A percentile compares a stretch with the other conserved stretches of the same genome.
These are phyloP conservation scores for Bombus superbus DNA, from an alignment of 1,140 invertebrate genomes.

Conservation along the genomic window DNA sequence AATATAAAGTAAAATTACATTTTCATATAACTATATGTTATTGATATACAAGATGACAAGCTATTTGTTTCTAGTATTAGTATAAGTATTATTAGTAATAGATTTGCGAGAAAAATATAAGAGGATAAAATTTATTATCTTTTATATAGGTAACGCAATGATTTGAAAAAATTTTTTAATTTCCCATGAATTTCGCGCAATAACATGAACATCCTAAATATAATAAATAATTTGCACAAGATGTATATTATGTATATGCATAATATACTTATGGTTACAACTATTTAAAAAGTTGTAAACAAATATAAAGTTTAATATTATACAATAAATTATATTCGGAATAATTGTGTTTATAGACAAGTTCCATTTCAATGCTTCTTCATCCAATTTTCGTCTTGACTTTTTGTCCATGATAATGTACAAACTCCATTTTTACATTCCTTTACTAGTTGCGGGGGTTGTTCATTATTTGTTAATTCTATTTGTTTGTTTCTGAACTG, in stretches of 20 bases:
- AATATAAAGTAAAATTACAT: neutral
- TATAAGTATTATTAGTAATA: neutral
- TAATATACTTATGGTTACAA: neutral
- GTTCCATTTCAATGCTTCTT: slow-evolving; percentile 25
- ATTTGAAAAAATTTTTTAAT: too few species aligned
- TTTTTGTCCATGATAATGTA: slow-evolving; percentile 75
- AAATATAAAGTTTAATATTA: slow-evolving; percentile 9
- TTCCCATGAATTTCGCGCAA: too few species aligned
- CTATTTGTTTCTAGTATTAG: neutral
- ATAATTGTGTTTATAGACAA: slow-evolving; percentile 9
- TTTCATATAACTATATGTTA: neutral
- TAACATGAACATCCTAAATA: neutral
- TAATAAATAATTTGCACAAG: neutral
- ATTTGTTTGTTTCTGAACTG: slow-evolving; percentile 61
- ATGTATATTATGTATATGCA: neutral
- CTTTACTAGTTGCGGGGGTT: slow-evolving; percentile 72
- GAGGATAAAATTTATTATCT: neutral
- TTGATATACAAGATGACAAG: neutral
- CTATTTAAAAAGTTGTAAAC: neutral
- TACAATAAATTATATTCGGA: slow-evolving; percentile 31
- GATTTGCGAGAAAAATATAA: neutral
- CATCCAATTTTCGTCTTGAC: slow-evolving; percentile 50
- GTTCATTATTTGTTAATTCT: slow-evolving; percentile 51
- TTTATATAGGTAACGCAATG: neutral
- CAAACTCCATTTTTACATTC: slow-evolving; percentile 79